Evolutionary conservation across 1,140 invertebrate species (phyloP).

Genomic region (Ips nitidus): DNA sequence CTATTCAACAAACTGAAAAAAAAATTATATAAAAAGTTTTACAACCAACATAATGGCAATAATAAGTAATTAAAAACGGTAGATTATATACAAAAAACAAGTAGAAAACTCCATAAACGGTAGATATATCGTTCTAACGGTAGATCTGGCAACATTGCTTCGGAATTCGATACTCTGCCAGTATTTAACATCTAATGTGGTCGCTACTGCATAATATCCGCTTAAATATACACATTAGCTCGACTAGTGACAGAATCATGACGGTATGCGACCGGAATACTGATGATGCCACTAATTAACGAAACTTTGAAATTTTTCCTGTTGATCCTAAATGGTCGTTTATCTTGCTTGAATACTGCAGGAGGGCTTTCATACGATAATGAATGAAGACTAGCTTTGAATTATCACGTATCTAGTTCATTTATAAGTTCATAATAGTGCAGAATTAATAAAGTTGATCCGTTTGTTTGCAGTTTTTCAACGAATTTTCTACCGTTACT

Average conservation of each 20-base stretch:
- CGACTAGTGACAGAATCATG: slow-evolving; percentile 23
- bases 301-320: slow-evolving; percentile 3
- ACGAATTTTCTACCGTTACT: slow-evolving; percentile 27
- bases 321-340: background rate
- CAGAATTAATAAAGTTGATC: background rate
- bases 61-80: no score
- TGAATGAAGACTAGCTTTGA: slow-evolving; percentile 25
- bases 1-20: no score
- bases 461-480: background rate
- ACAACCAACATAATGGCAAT: no score
- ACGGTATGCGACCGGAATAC: slow-evolving; percentile 16
- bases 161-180: slow-evolving; percentile 23
- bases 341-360: slow-evolving; percentile 12
- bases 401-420: slow-evolving; percentile 12
- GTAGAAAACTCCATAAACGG: no score
- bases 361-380: slow-evolving; percentile 27
- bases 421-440: background rate
- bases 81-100: no score
- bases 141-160: background rate
- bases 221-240: slow-evolving; percentile 33
- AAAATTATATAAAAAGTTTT: no score
- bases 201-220: slow-evolving; percentile 29
- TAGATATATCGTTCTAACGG: no score
- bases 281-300: background rate
- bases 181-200: slow-evolving; percentile 26